These are phyloP conservation scores for Aphelocoma californica DNA, from an alignment of 2,797 vertebrate species.

Conservation along the genomic window DNA sequence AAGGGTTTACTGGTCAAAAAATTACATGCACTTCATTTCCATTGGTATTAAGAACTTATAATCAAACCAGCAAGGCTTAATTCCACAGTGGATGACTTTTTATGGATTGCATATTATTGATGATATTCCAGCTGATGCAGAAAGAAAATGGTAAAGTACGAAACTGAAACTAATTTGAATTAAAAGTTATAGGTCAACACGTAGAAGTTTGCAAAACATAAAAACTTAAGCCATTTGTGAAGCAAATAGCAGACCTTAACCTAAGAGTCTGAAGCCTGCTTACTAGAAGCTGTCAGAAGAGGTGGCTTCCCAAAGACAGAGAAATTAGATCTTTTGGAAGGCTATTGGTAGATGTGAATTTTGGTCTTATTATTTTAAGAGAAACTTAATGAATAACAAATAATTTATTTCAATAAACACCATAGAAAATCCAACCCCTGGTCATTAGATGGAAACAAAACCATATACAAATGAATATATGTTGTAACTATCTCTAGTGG, in stretches of 20 bases:
- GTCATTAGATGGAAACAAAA: not conserved
- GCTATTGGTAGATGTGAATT: not conserved
- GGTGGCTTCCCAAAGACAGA: not conserved
- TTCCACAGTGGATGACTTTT: not conserved
- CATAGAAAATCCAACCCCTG: not conserved
- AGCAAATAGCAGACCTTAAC: not conserved
- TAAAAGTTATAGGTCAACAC: not conserved
- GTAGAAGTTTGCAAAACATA: not conserved
- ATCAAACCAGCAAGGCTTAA: not conserved
- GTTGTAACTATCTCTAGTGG: not conserved
- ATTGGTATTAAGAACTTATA: not conserved
- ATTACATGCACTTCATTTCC: not conserved
- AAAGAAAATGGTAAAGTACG: not conserved
- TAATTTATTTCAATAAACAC: not conserved
- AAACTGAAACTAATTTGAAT: not conserved
- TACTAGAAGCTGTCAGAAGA: not conserved
- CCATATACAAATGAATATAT: not conserved
- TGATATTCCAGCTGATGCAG: not conserved
- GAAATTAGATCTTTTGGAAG: not conserved
- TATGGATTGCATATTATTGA: not conserved
- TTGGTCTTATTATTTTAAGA: not conserved
- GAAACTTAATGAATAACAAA: not conserved
- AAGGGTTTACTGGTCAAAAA: not conserved
- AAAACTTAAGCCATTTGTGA: not conserved
- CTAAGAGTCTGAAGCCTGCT: not conserved